These are phyloP conservation scores for Psittacus erithacus DNA, from an alignment of 2,113 vertebrate species.

Conservation along the genomic window DNA sequence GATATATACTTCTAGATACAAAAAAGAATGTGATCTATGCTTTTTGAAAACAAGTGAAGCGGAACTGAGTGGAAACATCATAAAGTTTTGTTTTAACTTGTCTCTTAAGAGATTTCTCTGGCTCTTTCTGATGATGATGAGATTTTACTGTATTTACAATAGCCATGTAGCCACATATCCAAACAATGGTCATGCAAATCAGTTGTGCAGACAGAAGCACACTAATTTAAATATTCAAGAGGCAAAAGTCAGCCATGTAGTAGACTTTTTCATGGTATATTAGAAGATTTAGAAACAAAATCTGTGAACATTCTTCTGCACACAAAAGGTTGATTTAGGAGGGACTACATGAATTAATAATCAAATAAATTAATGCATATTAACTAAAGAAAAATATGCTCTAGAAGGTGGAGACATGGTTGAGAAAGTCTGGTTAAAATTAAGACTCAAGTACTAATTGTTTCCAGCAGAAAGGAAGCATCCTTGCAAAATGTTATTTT, in stretches of 20 bases:
- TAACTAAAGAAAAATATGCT: constrained; percentile 41
- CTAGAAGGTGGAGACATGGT: background rate
- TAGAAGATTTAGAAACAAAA: constrained; percentile 52
- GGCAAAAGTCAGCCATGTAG: constrained; percentile 43
- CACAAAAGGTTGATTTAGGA: constrained; percentile 60
- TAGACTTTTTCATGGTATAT: constrained; percentile 36
- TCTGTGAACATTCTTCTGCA: constrained; percentile 65
- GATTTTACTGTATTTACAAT: background rate
- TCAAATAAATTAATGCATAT: constrained; percentile 55
- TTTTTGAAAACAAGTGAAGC: background rate
- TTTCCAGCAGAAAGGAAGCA: background rate
- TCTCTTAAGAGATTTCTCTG: background rate
- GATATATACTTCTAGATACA: background rate
- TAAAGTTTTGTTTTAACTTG: background rate
- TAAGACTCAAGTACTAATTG: background rate
- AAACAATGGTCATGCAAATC: background rate
- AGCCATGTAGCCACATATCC: background rate
- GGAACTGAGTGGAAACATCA: background rate
- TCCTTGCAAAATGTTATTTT: constrained; percentile 6
- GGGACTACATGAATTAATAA: constrained; percentile 67
- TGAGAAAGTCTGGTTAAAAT: background rate
- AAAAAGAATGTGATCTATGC: background rate
- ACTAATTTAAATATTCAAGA: constrained; percentile 55
- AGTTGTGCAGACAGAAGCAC: background rate
- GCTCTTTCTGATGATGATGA: background rate